These are phyloP conservation scores for Leptobrachium ailaonicum DNA, from an alignment of 2,113 vertebrate species.

Conservation along the genomic window DNA sequence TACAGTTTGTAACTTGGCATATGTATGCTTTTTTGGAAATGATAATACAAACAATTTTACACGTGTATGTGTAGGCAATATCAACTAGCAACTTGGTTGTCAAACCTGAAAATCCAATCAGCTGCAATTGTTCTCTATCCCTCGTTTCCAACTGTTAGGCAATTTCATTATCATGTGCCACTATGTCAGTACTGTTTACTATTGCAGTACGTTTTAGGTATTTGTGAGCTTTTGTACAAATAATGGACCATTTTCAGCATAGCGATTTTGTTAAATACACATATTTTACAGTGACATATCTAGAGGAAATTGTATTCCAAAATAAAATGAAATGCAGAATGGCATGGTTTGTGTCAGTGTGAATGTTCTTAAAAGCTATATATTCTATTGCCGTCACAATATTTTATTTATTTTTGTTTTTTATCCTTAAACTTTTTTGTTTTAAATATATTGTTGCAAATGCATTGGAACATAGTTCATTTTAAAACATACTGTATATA, in stretches of 20 bases:
- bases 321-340: not conserved
- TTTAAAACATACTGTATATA: too few relatives aligned
- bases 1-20: too few relatives aligned
- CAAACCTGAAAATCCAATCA: slow-evolving; percentile 4
- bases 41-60: too few relatives aligned
- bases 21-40: too few relatives aligned
- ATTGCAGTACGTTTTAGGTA: not conserved
- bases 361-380: too few relatives aligned
- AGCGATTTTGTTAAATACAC: slow-evolving; percentile 8
- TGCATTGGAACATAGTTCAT: too few relatives aligned
- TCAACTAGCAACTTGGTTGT: not conserved
- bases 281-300: not conserved
- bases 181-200: slow-evolving; percentile 3
- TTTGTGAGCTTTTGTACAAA: not conserved
- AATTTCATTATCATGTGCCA: not conserved
- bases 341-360: too few relatives aligned
- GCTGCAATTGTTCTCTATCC: not conserved
- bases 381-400: too few relatives aligned
- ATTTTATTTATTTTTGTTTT: too few relatives aligned
- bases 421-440: too few relatives aligned
- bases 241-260: not conserved
- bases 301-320: too few relatives aligned
- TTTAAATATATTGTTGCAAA: too few relatives aligned
- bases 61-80: not conserved
- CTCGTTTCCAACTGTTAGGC: not conserved